Evolutionary conservation across 2,888 invertebrate species (phyloP).

Genomic region (Sesia bembeciformis): DNA sequence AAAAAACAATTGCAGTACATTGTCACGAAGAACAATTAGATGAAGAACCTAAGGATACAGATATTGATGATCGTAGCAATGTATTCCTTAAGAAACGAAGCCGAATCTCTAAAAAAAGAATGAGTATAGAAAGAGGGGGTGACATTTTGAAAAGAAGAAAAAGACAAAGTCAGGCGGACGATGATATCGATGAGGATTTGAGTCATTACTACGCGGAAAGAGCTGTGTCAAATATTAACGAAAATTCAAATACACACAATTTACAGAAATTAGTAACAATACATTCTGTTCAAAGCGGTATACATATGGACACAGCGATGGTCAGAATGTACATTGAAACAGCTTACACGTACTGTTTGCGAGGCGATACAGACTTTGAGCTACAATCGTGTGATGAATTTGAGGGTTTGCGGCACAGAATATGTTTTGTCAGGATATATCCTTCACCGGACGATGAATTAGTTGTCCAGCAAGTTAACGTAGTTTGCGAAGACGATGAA

Average conservation of each 20-base stretch:
- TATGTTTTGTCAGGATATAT: constrained; percentile 45
- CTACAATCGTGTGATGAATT: constrained; percentile 44
- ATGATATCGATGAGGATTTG: constrained; percentile 42
- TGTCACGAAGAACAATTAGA: constrained; percentile 18
- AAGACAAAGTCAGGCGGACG: constrained; percentile 25
- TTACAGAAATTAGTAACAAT: constrained; percentile 44
- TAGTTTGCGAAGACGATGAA: constrained; percentile 44
- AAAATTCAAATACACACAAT: constrained; percentile 29
- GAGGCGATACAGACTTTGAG: constrained; percentile 22
- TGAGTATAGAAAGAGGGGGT: constrained; percentile 2
- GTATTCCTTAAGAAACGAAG: too few species aligned
- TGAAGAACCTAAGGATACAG: constrained; percentile 14
- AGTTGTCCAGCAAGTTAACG: constrained; percentile 27
- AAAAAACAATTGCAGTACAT: constrained; percentile 39
- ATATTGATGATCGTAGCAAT: constrained; percentile 13
- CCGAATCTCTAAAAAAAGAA: constrained; percentile 1
- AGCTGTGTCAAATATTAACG: constrained; percentile 35
- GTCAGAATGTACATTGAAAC: constrained; percentile 50
- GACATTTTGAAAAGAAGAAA: constrained; percentile 14
- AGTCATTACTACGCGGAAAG: constrained; percentile 43
- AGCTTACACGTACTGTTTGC: constrained; percentile 44
- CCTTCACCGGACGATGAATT: constrained; percentile 48
- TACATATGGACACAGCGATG: constrained; percentile 34
- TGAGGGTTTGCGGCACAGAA: constrained; percentile 33
- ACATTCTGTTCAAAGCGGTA: constrained; percentile 29